Evolutionary conservation across 2,888 invertebrate species (phyloP).

Genomic region (Polydrusus tereticollis): DNA sequence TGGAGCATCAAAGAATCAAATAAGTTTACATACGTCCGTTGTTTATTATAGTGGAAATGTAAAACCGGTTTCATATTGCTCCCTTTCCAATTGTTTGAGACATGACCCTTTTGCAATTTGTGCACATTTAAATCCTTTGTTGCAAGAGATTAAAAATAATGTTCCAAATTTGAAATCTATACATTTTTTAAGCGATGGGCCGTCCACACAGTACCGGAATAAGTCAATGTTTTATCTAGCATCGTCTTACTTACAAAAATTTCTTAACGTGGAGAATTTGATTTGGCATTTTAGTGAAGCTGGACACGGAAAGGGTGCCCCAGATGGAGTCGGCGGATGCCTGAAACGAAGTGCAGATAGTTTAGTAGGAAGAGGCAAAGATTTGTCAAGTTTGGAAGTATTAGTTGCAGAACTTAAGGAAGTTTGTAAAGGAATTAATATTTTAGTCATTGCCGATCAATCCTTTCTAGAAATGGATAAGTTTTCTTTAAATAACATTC

Average conservation of each 20-base stretch:
- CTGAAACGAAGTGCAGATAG: conserved; percentile 36
- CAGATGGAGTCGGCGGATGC: conserved; percentile 36
- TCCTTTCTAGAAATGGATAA: conserved; percentile 5
- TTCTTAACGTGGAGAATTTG: conserved; percentile 13
- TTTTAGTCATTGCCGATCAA: too few species aligned
- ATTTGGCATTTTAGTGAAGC: conserved; percentile 36
- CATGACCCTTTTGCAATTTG: conserved; percentile 41
- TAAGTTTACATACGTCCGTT: conserved; percentile 24
- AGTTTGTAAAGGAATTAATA: too few species aligned
- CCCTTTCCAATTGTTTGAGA: conserved; percentile 30
- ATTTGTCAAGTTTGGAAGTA: too few species aligned
- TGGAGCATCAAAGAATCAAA: conserved; percentile 23
- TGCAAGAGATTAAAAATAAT: not conserved
- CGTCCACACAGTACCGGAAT: conserved; percentile 38
- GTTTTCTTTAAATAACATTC: not conserved
- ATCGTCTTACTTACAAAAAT: conserved; percentile 18
- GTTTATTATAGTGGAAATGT: conserved; percentile 1
- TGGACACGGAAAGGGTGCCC: conserved; percentile 44
- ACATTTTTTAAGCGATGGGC: conserved; percentile 42
- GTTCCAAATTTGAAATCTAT: conserved; percentile 29
- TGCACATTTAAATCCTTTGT: conserved; percentile 35
- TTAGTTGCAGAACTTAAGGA: too few species aligned
- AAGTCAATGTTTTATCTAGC: conserved; percentile 38
- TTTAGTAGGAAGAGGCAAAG: not conserved
- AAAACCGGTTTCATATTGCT: conserved; percentile 22